These are phyloP conservation scores for Anguilla japonica DNA, from an alignment of 2,113 vertebrate genomes.

Conservation along the genomic window DNA sequence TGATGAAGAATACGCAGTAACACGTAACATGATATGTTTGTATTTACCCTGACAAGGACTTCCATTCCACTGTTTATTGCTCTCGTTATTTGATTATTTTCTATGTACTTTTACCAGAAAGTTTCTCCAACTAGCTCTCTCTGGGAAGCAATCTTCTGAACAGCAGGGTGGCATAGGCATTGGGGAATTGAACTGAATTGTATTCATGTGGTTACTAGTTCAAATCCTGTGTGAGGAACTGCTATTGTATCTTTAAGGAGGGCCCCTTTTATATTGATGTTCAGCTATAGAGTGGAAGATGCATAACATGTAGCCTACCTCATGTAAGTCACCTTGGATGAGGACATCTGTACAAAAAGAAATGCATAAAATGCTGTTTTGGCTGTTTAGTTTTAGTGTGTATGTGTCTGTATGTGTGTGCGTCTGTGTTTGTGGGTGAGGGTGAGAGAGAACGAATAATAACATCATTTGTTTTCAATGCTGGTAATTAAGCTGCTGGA, in stretches of 20 bases:
- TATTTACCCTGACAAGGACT: background rate
- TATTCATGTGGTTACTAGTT: background rate
- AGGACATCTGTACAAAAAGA: background rate
- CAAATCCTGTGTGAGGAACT: background rate
- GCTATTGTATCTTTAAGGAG: background rate
- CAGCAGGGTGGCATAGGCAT: background rate
- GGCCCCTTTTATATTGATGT: background rate
- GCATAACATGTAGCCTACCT: background rate
- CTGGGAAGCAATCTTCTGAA: background rate
- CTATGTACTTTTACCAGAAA: background rate
- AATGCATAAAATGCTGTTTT: background rate
- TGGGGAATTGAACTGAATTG: background rate
- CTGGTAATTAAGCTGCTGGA: background rate
- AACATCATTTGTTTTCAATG: background rate
- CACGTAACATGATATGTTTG: background rate
- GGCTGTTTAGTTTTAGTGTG: background rate
- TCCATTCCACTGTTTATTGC: background rate
- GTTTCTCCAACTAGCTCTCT: background rate
- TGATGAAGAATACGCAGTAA: background rate
- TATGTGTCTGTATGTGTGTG: too few species aligned
- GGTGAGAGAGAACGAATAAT: background rate
- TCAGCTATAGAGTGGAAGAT: background rate
- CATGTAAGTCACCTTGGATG: background rate
- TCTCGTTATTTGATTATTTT: background rate
- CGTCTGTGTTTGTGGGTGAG: too few species aligned